Evolutionary conservation across 2,113 vertebrate genomes (phyloP), one percentile per base, ranked within the genome.

Genomic region (Stigmatopora argus): DNA sequence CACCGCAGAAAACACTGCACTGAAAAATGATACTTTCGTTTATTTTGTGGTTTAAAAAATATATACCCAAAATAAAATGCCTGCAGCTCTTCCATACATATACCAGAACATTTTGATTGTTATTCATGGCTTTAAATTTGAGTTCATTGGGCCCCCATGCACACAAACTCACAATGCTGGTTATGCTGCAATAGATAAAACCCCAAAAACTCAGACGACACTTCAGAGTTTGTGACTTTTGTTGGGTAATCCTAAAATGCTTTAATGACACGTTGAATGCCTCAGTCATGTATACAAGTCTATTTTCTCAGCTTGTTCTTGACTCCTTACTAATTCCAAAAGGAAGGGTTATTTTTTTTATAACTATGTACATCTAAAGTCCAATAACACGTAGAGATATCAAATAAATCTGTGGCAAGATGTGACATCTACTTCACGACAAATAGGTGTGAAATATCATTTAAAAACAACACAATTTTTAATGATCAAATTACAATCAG

Each of bases 341-440:
- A 70, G 62, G 64, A 31, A 65, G 46, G 53, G 67, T 15, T 11
- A 10, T 3, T 65, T 74, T 26, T 69, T 21, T 74, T 26, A 69
- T 21, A 63, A 84, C 65, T 77, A 77, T 81, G 47, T 83, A 89
- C 86, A 88, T 82, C 81, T 74, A 84, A 68, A 80, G 68, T 79
- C 66, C 21, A 0, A 46, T 72, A 66, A 23, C 19, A 66, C 64
- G 57, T 52, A 82, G n/a, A 70, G 65, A 65, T 49, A 52, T 58
- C 47, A 69, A 66, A 67, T 60, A 44, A 48, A 15, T 61, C 44
- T 55, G 2, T 0, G 45, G 34, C 18, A 69, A 38, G 34, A 49
- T 9, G 26, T 64, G 47, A 49, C 46, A 35, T 51, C 46, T 34
- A 51, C 9, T 34, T 48, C 23, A 61, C 41, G 34, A 59, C n/a